Evolutionary conservation across 2,888 invertebrate species (phyloP), one percentile per base, ranked within the genome.

Genomic region (Metellina segmentata): DNA sequence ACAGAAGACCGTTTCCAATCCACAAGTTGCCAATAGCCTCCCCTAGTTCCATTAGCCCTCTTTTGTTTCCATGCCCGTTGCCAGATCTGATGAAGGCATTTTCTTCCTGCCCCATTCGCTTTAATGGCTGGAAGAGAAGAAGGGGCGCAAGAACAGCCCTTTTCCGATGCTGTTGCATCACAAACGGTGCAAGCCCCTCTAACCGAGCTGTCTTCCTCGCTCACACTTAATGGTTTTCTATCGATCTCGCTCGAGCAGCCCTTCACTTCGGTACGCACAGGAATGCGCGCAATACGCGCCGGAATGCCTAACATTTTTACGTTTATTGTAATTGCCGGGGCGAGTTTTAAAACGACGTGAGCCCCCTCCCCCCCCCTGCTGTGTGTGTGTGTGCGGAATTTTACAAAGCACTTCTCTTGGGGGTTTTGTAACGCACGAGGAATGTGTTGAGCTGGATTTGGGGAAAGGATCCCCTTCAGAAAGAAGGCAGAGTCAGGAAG

Each of bases 321-420:
- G 87, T 87, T 87, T 87, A 87, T 87, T 87, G 87, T 87, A 87
- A 87, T 87, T 87, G 87, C 81, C n/a, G 51, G 6, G 72, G 71
- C 20, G 6, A 16, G 53, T 61, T 85, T 77, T 61, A 77, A 77
- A 78, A 61, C 16, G 61, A 61, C 16, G 16, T 61, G 5, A 7
- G 61, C 34, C 34, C 34, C 34, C 34, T 34, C 34, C 4, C 34
- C 4, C 34, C 34, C 34, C 34, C n/a, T 48, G 53, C 19, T 9
- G 34, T 20, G 16, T 52, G n/a, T 61, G 53, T 77, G 53, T 77
- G 34, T 1, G 77, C 19, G 69, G 85, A 74, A 71, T 83, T 83
- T 83, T 74, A 53, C 83, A 71, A 83, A 83, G 52, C 83, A 83
- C 72, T 61, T 16, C 81, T 70, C 19, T 11, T 49, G 83, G 70